These are phyloP conservation scores for Rhabdomys pumilio DNA, from an alignment of 2,797 vertebrate species.

Conservation along the genomic window DNA sequence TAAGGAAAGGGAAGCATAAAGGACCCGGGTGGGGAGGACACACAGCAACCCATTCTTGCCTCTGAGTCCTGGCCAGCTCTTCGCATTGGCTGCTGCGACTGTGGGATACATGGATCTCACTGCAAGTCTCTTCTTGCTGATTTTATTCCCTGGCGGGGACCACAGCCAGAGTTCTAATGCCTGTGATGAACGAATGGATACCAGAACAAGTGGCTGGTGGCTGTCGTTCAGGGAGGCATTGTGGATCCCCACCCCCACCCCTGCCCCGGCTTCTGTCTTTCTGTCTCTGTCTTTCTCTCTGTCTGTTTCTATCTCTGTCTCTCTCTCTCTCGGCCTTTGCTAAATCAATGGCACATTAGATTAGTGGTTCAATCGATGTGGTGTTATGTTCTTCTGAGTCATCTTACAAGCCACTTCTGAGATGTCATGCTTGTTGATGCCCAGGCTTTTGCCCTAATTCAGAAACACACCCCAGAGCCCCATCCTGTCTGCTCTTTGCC, in stretches of 20 bases:
- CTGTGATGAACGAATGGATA: neutral
- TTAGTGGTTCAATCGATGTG: neutral
- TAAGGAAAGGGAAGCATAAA: neutral
- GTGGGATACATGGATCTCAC: neutral
- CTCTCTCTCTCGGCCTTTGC: no score
- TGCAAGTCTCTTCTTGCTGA: neutral
- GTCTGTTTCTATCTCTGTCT: no score
- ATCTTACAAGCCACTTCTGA: neutral
- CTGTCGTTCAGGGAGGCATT: neutral
- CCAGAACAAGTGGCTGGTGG: neutral
- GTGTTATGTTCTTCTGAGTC: neutral
- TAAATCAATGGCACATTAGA: neutral
- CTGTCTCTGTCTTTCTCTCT: neutral
- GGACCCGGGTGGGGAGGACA: accelerated
- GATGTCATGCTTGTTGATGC: neutral
- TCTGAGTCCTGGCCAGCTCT: neutral
- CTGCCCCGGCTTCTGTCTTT: neutral
- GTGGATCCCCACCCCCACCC: neutral
- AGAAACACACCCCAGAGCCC: neutral
- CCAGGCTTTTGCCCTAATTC: neutral
- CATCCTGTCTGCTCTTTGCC: neutral
- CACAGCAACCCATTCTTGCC: no score
- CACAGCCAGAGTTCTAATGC: neutral
- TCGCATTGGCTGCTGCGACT: neutral
- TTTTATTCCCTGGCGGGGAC: neutral